Conservation (phyloP, 2,797 vertebrate species). For the Stomatorhinus walkeri region DNA sequence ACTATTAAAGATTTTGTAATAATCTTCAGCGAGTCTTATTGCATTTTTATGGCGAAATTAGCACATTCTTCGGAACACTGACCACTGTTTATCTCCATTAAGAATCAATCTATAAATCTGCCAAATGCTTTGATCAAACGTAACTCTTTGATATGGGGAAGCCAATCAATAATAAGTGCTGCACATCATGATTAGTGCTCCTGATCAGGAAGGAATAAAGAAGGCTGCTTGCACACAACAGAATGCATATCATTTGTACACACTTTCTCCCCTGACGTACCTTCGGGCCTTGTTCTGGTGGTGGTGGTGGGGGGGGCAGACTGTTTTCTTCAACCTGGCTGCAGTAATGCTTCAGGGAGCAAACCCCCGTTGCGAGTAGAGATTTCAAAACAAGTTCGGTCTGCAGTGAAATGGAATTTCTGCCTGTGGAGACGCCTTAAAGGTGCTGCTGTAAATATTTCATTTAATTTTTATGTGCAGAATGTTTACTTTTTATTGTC, state of each 20-base stretch:
- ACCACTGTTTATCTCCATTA: background rate
- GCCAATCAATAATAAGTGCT: background rate
- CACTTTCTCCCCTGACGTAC: background rate
- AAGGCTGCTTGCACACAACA: background rate
- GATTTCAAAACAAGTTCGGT: background rate
- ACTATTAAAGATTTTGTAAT: slow-evolving; percentile 13
- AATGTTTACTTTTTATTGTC: background rate
- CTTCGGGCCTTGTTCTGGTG: background rate
- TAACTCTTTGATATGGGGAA: background rate
- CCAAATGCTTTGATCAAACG: background rate
- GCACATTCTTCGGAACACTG: background rate
- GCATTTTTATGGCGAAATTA: background rate
- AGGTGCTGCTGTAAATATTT: background rate
- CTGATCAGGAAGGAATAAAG: background rate
- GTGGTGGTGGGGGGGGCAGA: background rate
- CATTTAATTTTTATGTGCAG: background rate
- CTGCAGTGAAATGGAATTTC: background rate
- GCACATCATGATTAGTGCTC: background rate
- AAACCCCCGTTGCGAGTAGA: background rate
- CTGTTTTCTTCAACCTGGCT: background rate
- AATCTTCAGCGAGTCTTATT: background rate
- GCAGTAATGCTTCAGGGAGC: background rate
- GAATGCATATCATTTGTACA: background rate
- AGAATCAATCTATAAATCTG: background rate
- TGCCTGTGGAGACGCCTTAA: background rate